phyloP scores from a whole-genome alignment of 2,113 vertebrate species.

The Odobenus rosmarus region DNA sequence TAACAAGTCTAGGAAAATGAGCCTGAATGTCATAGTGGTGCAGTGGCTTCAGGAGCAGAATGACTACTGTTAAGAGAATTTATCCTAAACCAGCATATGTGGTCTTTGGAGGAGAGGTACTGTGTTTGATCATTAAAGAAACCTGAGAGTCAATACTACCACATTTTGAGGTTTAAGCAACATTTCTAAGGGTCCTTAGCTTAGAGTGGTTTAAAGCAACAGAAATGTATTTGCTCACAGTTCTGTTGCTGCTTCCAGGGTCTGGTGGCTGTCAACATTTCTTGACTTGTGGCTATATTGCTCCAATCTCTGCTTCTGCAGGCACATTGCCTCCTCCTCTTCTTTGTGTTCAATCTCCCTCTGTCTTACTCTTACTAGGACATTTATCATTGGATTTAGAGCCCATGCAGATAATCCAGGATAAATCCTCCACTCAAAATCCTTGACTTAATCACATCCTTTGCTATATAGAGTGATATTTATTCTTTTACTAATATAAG shows the following conservation, averaged over 20 bases:
- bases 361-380: neutral
- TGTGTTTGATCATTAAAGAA: neutral
- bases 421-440: neutral
- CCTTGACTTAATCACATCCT: neutral
- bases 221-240: neutral
- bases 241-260: neutral
- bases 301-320: neutral
- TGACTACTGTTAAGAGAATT: neutral
- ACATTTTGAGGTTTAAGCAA: neutral
- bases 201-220: neutral
- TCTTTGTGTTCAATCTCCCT: neutral
- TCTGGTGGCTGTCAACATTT: neutral
- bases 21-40: neutral
- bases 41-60: neutral
- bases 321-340: neutral
- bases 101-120: neutral
- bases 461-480: neutral
- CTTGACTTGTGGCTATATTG: neutral
- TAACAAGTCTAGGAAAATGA: neutral
- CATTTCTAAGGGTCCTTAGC: neutral
- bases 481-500: neutral
- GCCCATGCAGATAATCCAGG: neutral
- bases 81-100: neutral
- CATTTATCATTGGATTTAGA: neutral
- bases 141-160: neutral